Percentiles rank a stretch among this genome's conserved stretches.
phyloP scores from a whole-genome alignment of 37 sponge, comb jelly and placozoan genomes.

The Bolinopsis microptera region DNA sequence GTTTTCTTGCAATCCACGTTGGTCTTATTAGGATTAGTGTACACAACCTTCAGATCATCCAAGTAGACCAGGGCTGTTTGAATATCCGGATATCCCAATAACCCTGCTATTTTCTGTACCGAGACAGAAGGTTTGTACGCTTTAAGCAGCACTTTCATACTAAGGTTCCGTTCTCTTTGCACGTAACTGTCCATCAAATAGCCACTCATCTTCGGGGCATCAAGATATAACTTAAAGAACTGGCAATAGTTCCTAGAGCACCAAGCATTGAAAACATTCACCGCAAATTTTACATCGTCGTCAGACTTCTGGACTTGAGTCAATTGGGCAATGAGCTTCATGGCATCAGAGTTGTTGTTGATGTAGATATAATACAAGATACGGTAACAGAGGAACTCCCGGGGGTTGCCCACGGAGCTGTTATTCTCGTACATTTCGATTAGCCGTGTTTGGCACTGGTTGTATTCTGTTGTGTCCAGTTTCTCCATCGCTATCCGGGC shows the following conservation, averaged over 20 bases:
- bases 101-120: not conserved
- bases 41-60: conserved; percentile 24
- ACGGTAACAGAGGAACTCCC: conserved; percentile 91
- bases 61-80: conserved; percentile 42
- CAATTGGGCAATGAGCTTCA: conserved; percentile 67
- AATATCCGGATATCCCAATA: conserved; percentile 9
- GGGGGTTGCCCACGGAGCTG: conserved; percentile 69
- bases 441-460: conserved; percentile 95
- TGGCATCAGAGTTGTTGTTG: conserved; percentile 75
- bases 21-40: not conserved
- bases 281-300: conserved; percentile 81
- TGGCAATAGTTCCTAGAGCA: conserved; percentile 75
- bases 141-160: conserved; percentile 79
- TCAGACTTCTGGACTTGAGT: conserved; percentile 65
- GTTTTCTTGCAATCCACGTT: conserved; percentile 9
- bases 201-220: conserved; percentile 77
- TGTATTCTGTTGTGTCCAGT: conserved; percentile 92
- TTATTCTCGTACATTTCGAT: conserved; percentile 75
- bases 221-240: conserved; percentile 83
- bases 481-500: conserved; percentile 91
- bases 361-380: conserved; percentile 90
- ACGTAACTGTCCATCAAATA: conserved; percentile 88
- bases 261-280: conserved; percentile 82
- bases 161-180: conserved; percentile 78
- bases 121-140: conserved; percentile 72